A percentile compares a stretch with the other conserved stretches of the same genome.
These are phyloP conservation scores for Macaria notata DNA, from an alignment of 2,888 invertebrate genomes.

Conservation along the genomic window DNA sequence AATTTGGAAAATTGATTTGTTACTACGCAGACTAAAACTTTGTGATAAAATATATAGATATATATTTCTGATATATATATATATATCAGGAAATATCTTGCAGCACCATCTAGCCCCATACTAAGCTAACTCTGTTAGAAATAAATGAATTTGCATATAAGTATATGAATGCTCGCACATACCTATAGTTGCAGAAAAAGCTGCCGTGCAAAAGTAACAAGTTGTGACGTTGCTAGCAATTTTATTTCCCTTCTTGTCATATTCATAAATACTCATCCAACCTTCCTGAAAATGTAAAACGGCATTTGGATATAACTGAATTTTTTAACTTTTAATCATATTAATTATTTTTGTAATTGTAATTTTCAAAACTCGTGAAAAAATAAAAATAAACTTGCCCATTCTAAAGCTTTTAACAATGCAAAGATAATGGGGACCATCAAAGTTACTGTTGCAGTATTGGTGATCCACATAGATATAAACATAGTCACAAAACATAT, in stretches of 20 bases:
- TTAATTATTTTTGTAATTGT: too few relatives aligned
- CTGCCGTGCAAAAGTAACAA: conserved; percentile 87
- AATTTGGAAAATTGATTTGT: too few relatives aligned
- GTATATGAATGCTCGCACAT: not conserved
- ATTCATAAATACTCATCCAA: conserved; percentile 78
- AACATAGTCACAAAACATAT: conserved; percentile 92
- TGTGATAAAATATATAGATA: too few relatives aligned
- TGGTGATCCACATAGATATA: conserved; percentile 97
- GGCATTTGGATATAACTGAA: not conserved
- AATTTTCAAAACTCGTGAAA: too few relatives aligned
- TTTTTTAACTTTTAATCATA: too few relatives aligned
- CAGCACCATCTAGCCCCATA: too few relatives aligned
- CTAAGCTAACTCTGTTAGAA: too few relatives aligned
- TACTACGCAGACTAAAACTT: too few relatives aligned
- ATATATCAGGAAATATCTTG: too few relatives aligned
- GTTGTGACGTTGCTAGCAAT: conserved; percentile 85
- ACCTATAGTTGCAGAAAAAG: conserved; percentile 88
- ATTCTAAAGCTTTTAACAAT: conserved; percentile 88
- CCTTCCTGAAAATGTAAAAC: conserved; percentile 68
- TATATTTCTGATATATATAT: not conserved
- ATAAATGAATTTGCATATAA: too few relatives aligned
- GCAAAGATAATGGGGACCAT: conserved; percentile 94
- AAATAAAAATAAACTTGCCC: conserved; percentile 59
- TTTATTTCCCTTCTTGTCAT: conserved; percentile 44
- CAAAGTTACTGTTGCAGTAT: conserved; percentile 95